Conservation (phyloP, 1,140 invertebrate genomes). For the Nymphalis io region DNA sequence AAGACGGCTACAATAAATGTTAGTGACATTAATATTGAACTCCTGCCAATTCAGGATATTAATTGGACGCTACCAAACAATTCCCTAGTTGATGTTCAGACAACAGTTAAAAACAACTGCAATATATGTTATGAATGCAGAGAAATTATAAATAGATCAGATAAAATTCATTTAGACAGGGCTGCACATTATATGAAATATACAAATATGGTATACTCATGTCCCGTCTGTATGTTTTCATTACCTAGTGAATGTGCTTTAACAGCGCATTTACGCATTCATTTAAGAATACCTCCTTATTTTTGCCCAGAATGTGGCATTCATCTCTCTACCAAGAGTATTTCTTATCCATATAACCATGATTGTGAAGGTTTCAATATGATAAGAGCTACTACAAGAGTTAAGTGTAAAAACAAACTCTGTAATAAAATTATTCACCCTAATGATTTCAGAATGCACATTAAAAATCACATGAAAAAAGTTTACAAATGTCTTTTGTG, state of each 20-base stretch:
- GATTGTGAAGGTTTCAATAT: conserved; percentile 78
- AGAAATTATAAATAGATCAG: conserved; percentile 42
- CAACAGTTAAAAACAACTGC: conserved; percentile 7
- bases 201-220: conserved; percentile 49
- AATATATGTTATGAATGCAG: conserved; percentile 60
- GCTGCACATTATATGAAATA: conserved; percentile 62
- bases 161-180: conserved; percentile 50
- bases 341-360: conserved; percentile 69
- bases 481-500: conserved; percentile 71
- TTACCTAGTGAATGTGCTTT: conserved; percentile 74
- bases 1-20: conserved; percentile 74
- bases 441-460: conserved; percentile 71
- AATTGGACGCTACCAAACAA: conserved; percentile 16
- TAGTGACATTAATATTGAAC: conserved; percentile 66
- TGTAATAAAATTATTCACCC: conserved; percentile 69
- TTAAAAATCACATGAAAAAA: conserved; percentile 72
- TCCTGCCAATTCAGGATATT: conserved; percentile 50
- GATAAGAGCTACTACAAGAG: conserved; percentile 72
- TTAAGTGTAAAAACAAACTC: conserved; percentile 64
- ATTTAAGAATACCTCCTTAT: conserved; percentile 70
- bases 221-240: conserved; percentile 74
- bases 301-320: conserved; percentile 81
- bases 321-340: conserved; percentile 52
- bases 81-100: conserved; percentile 11
- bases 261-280: conserved; percentile 75